phyloP scores from a whole-genome alignment of 2,797 vertebrate species.

The Pelodytes ibericus region DNA sequence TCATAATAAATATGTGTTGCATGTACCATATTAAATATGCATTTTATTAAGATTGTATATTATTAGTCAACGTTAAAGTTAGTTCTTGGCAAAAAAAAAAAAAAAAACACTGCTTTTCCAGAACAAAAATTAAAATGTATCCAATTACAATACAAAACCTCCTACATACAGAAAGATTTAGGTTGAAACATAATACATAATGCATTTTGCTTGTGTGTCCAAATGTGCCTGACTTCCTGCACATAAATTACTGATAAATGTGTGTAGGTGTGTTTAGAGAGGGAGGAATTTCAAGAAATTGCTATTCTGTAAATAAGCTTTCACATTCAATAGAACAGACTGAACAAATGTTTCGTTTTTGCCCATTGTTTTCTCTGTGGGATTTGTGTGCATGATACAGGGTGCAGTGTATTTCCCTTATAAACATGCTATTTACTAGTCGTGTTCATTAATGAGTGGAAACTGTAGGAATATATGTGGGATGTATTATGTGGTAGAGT shows the following conservation, averaged over 20 bases:
- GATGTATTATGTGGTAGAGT: no score
- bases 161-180: constrained; percentile 27
- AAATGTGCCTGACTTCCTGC: constrained; percentile 27
- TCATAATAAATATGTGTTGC: no score
- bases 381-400: background rate
- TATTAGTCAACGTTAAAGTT: constrained; percentile 38
- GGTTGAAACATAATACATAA: constrained; percentile 49
- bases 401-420: background rate
- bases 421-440: background rate
- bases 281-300: constrained; percentile 3
- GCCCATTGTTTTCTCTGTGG: background rate
- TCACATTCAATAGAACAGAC: background rate
- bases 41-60: constrained; percentile 37
- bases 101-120: constrained; percentile 42
- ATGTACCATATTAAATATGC: constrained; percentile 24
- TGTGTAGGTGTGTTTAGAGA: constrained; percentile 44
- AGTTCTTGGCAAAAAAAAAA: constrained; percentile 17
- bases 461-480: no score
- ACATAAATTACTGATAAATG: constrained; percentile 44
- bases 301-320: constrained; percentile 3
- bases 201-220: constrained; percentile 37
- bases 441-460: background rate
- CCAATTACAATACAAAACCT: constrained; percentile 49
- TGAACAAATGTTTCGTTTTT: background rate
- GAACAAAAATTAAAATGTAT: constrained; percentile 48